phyloP scores from a whole-genome alignment of 2,113 vertebrate species.

The Trichomycterus rosablanca region DNA sequence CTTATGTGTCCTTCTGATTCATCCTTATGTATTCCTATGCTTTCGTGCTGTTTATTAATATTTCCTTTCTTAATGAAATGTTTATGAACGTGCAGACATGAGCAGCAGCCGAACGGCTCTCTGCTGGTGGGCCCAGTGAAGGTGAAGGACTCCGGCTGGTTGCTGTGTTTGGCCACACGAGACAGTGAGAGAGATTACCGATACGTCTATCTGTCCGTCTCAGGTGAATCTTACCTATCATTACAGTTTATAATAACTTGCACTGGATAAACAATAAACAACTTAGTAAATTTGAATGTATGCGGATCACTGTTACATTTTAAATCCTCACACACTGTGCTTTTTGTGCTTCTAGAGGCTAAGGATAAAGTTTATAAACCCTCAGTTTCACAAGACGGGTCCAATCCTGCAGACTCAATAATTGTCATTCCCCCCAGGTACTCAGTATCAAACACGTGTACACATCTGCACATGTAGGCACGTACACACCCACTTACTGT shows the following conservation, averaged over 20 bases:
- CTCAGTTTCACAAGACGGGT: too few relatives aligned
- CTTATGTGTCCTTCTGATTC: too few relatives aligned
- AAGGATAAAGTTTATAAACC: not conserved
- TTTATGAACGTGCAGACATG: conserved; percentile 80
- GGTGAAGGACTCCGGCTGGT: conserved; percentile 73
- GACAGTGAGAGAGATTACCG: conserved; percentile 62
- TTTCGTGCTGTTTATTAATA: too few relatives aligned
- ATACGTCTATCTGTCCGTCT: conserved; percentile 76
- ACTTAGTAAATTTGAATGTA: not conserved
- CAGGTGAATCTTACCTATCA: conserved; percentile 60
- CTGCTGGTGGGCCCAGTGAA: conserved; percentile 73
- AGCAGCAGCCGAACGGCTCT: conserved; percentile 77
- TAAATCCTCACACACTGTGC: not conserved
- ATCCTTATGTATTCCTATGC: too few relatives aligned
- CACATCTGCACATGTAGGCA: not conserved
- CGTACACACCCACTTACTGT: not conserved
- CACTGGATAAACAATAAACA: too few relatives aligned
- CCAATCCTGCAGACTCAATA: conserved; percentile 11
- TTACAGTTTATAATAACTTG: too few relatives aligned
- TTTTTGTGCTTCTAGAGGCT: conserved; percentile 10
- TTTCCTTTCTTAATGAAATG: too few relatives aligned
- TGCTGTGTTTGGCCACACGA: conserved; percentile 71
- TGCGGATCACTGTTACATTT: too few relatives aligned
- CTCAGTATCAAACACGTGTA: not conserved
- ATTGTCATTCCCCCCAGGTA: conserved; percentile 11